Conservation (phyloP, 1,140 invertebrate species). For the Brachionus koreanus region DNA sequence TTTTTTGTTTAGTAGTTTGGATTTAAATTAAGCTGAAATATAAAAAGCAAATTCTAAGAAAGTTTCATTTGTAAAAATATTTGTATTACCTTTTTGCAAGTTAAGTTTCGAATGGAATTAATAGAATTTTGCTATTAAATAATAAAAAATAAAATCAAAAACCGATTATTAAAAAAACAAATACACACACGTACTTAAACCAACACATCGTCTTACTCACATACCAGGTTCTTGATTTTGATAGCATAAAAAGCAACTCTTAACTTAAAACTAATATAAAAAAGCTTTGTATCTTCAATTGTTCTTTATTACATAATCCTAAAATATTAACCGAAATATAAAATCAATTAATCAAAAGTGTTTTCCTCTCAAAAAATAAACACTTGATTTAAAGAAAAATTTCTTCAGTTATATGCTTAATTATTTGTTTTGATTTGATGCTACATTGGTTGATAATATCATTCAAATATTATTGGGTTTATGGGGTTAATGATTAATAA, state of each 20-base stretch:
- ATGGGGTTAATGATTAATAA: background rate
- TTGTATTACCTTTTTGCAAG: slow-evolving; percentile 24
- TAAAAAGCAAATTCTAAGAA: slow-evolving; percentile 11
- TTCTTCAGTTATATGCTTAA: background rate
- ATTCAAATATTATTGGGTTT: background rate
- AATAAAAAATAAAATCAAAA: slow-evolving; percentile 9
- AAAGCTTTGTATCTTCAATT: background rate
- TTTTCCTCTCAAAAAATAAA: slow-evolving; percentile 5
- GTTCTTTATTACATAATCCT: background rate
- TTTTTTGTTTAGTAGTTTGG: background rate
- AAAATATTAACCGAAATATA: slow-evolving; percentile 21
- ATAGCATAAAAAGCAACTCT: background rate
- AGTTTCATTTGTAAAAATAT: slow-evolving; percentile 5
- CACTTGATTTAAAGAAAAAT: background rate
- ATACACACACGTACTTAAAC: background rate
- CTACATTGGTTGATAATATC: slow-evolving; percentile 22
- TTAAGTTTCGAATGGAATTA: slow-evolving; percentile 28
- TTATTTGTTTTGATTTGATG: slow-evolving; percentile 10
- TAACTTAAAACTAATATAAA: background rate
- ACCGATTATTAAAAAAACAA: slow-evolving; percentile 15
- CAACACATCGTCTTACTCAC: background rate
- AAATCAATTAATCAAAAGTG: slow-evolving; percentile 23
- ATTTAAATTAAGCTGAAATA: slow-evolving; percentile 5
- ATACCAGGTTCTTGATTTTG: background rate
- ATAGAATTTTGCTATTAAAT: background rate